Evolutionary conservation across 37 sponge, comb jelly and placozoan species (phyloP), one percentile per base, ranked within the genome.

Genomic region (Haliclona indistincta): DNA sequence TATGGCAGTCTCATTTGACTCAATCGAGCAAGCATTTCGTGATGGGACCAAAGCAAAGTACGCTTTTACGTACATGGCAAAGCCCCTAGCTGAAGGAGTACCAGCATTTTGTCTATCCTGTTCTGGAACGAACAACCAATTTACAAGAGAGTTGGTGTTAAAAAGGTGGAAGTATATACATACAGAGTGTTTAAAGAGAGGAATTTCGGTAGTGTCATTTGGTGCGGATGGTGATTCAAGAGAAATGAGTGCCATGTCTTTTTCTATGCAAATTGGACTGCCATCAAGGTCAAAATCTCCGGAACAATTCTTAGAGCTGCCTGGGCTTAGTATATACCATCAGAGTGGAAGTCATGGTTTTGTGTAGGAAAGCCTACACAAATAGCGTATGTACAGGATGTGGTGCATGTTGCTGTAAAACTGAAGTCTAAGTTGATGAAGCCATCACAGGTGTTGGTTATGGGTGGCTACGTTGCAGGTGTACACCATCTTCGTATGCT

Each of bases 401-500:
- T 20, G 11, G 70, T 79, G n/a, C 80, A 79, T 58, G 49, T 79
- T 26, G 77, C 77, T 54, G 77, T 76, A 3, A 76, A 76, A 43
- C 34, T 76, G 37, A 76, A 76, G 51, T 39, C 77, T 3, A 26
- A 60, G 43, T 42, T 70, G 43, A 11, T 70, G 20, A 79, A 33
- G 55, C 80, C 71, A 0, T 79, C 71, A 4, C 53, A 25, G 34
- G 62, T 70, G 7, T 32, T 70, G 0, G 39, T 61, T 52, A 34
- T 79, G 22, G 70, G 80, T 23, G 36, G 2, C 47, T 79, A 79
- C 32, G 28, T 56, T 36, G 80, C 80, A 61, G n/a, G 71, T 13
- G 49, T 25, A 0, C 70, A 79, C 15, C 70, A 69, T 56, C 38
- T 69, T 5, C 43, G 10, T 23, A 37, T 63, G 5, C 30, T 75